Base-by-base conservation (phyloP, 2,888 invertebrate species). In the Proisotoma minuta region DNA sequence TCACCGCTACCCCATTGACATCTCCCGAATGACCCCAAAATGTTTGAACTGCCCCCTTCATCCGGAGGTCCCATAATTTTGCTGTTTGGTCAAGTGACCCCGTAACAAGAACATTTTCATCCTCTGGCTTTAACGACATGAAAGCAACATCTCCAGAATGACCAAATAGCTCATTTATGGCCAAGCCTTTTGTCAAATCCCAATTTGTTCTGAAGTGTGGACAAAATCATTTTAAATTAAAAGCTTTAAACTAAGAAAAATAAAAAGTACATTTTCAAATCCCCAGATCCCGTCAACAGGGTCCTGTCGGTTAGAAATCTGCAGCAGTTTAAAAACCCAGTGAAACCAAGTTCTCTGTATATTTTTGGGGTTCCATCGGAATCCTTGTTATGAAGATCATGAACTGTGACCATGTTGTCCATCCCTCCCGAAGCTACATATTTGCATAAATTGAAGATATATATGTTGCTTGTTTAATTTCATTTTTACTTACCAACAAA, bases 361-460 rank as follows among this genome's bases (percentile, higher is more conserved):
- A 93, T 88, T 79, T 92, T 92, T 0, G 91, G 91, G 0, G 86
- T 86, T 15, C 92, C 92, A 0, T 86, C 87, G 10, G 81, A 78
- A 77, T 93, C 92, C 15, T 91, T 84, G 78, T 91, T 91, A 77
- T 92, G 92, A 40, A 94, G 84, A 77, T 93, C 92, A 76, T 92
- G 92, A 8, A 94, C 83, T 12, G 93, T 92, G 76, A 92, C 92
- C 86, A 91, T 90, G 78, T 94, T 94, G 78, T 94, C 94, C 92
- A 94, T 93, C 22, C 94, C 94, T 10, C 94, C 94, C 74, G 92
- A 92, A 47, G 92, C 93, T 84, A 71, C 34, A 59, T 63, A 57
- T 48, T 51, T n/a, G 20, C 34, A 34, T 8, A 8, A 8, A 12
- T 34, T 34, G n/a, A 34, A 58, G 63, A 53, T 40, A 20, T 29